These are phyloP conservation scores for Lepisosteus oculatus DNA, from an alignment of 2,113 vertebrate species.

Conservation along the genomic window DNA sequence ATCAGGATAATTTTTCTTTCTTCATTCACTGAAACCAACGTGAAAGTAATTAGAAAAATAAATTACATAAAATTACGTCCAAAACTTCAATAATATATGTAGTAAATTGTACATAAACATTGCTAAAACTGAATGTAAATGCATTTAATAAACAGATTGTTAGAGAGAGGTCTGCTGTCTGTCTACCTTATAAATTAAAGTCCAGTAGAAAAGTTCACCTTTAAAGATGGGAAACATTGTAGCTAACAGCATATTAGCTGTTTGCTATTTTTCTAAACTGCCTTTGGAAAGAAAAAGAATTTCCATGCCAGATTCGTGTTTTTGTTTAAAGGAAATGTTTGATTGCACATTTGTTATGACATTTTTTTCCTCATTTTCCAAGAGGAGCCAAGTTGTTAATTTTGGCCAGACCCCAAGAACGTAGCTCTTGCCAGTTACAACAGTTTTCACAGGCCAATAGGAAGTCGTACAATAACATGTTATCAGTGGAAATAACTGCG, in stretches of 20 bases:
- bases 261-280: conserved; percentile 20
- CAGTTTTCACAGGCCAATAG: conserved; percentile 29
- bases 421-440: conserved; percentile 33
- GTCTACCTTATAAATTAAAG: too few relatives aligned
- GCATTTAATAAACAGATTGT: too few relatives aligned
- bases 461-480: conserved; percentile 34
- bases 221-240: not conserved
- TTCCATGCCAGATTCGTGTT: conserved; percentile 24
- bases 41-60: too few relatives aligned
- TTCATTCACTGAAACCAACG: too few relatives aligned
- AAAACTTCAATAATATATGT: too few relatives aligned
- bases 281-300: conserved; percentile 20
- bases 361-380: conserved; percentile 25
- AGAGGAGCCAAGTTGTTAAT: conserved; percentile 32
- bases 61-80: too few relatives aligned
- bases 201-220: too few relatives aligned
- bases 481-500: conserved; percentile 27
- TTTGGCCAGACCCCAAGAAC: conserved; percentile 25
- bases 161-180: too few relatives aligned
- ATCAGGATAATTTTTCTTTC: too few relatives aligned
- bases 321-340: conserved; percentile 15
- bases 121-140: too few relatives aligned
- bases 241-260: not conserved
- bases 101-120: too few relatives aligned
- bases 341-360: conserved; percentile 29